Evolutionary conservation across 2,797 vertebrate genomes (phyloP), one percentile per base, ranked within the genome.

Genomic region (Anas georgica): DNA sequence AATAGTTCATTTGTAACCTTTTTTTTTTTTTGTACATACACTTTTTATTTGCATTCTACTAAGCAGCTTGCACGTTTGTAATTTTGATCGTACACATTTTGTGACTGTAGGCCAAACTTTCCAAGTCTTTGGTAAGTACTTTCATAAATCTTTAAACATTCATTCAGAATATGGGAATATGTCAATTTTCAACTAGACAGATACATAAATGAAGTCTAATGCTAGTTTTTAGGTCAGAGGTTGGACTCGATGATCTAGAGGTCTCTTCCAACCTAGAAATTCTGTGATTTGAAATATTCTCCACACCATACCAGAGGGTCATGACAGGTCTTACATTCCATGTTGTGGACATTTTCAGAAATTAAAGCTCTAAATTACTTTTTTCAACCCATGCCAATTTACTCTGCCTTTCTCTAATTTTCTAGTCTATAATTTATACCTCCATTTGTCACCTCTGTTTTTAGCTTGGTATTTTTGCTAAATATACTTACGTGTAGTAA

Each of bases 401-500:
- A 63, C 23, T 91, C 43, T 74, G 84, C 46, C 22, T 84, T 92
- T 91, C 29, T 69, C 55, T 26, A 52, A 35, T 83, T 92, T 88
- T 10, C 55, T 67, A 16, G 39, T 86, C 58, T 54, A 2, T 83
- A 88, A 76, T 79, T 93, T 82, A 70, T n/a, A 88, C n/a, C 46
- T 82, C 14, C 7, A 43, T 77, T 92, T 90, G 16, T 70, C 85
- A 84, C 52, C n/a, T 94, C 46, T 76, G 17, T 84, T 90, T 83
- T 86, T 96, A 77, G 66, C 48, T 50, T 18, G 45, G 43, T 23
- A 31, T 59, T 46, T 83, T 81, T 91, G 67, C 63, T 91, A 73
- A 91, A 95, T 86, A 79, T 63, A 73, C 60, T 93, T 45, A 55
- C 17, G 20, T 6, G 46, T 52, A 92, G 59, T 87, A 85, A 83